A percentile compares a stretch with the other conserved stretches of the same genome.
Evolutionary conservation across 2,888 invertebrate genomes (phyloP).

Genomic region (Eristalis intricaria): DNA sequence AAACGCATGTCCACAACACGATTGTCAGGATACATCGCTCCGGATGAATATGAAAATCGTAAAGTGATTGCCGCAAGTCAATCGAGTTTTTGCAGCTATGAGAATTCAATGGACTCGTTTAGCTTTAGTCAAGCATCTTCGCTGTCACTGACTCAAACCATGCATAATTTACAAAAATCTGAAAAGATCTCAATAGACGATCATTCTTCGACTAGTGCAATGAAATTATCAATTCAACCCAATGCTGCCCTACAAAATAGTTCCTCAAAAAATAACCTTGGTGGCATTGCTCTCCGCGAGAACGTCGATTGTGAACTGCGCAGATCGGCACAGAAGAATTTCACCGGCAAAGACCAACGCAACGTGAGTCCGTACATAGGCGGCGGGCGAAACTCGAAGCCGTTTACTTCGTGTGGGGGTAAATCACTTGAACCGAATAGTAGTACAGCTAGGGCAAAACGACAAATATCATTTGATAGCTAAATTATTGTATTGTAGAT

Average conservation of each 20-base stretch:
- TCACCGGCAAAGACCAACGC: slow-evolving; percentile 79
- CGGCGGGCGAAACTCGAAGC: slow-evolving; percentile 12
- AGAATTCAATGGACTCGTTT: slow-evolving; percentile 77
- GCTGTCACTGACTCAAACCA: slow-evolving; percentile 37
- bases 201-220: slow-evolving; percentile 41
- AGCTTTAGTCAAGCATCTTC: slow-evolving; percentile 75
- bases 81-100: slow-evolving; percentile 74
- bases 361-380: slow-evolving; percentile 78
- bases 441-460: slow-evolving; percentile 82
- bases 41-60: slow-evolving; percentile 78
- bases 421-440: slow-evolving; percentile 36
- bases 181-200: slow-evolving; percentile 33
- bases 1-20: slow-evolving; percentile 75
- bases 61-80: slow-evolving; percentile 73
- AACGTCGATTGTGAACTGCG: slow-evolving; percentile 79
- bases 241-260: slow-evolving; percentile 77
- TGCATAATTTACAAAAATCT: slow-evolving; percentile 22
- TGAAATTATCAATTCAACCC: slow-evolving; percentile 74
- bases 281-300: slow-evolving; percentile 78
- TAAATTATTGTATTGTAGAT: slow-evolving; percentile 68
- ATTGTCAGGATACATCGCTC: slow-evolving; percentile 78
- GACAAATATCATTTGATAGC: slow-evolving; percentile 85
- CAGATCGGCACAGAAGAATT: slow-evolving; percentile 79
- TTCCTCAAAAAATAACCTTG: slow-evolving; percentile 79
- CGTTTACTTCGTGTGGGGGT: slow-evolving; percentile 25